Percentiles rank a stretch among this genome's conserved stretches.
Conservation (phyloP, 2,888 invertebrate genomes). For the Drosophila dives region DNA sequence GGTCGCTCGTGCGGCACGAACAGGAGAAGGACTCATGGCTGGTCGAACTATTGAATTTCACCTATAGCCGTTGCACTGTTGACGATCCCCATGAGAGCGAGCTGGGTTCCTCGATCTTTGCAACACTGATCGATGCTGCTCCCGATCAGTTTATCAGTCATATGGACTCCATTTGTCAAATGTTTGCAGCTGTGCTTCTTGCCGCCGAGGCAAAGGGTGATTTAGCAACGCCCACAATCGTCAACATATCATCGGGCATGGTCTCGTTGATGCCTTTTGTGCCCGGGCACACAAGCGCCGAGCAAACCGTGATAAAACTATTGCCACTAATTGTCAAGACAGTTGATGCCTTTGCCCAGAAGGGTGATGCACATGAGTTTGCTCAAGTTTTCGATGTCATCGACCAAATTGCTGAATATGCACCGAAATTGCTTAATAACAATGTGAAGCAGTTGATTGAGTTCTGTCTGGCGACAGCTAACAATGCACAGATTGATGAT, state of each 20-base stretch:
- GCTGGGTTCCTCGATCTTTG: constrained; percentile 86
- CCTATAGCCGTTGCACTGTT: constrained; percentile 81
- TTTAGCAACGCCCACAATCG: constrained; percentile 83
- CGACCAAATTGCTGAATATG: constrained; percentile 83
- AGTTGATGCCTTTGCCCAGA: constrained; percentile 86
- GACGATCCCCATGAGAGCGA: constrained; percentile 83
- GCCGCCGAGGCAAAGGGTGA: constrained; percentile 82
- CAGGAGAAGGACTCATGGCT: constrained; percentile 85
- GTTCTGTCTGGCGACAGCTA: constrained; percentile 88
- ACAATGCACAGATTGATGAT: constrained; percentile 86
- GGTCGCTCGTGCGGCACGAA: constrained; percentile 90
- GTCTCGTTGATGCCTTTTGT: constrained; percentile 88
- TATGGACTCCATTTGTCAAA: constrained; percentile 86
- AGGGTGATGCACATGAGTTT: constrained; percentile 86
- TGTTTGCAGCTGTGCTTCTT: constrained; percentile 84
- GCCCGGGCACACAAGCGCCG: constrained; percentile 86
- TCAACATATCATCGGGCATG: constrained; percentile 86
- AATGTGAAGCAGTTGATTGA: constrained; percentile 88
- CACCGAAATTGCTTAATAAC: constrained; percentile 85
- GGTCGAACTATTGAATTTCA: constrained; percentile 82
- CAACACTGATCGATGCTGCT: constrained; percentile 89
- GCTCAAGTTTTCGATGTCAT: constrained; percentile 83
- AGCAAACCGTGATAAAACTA: constrained; percentile 86
- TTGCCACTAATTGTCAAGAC: constrained; percentile 88
- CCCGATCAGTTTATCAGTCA: constrained; percentile 89